Evolutionary conservation across 2,888 invertebrate genomes (phyloP).

Genomic region (Andricus quercusramuli): DNA sequence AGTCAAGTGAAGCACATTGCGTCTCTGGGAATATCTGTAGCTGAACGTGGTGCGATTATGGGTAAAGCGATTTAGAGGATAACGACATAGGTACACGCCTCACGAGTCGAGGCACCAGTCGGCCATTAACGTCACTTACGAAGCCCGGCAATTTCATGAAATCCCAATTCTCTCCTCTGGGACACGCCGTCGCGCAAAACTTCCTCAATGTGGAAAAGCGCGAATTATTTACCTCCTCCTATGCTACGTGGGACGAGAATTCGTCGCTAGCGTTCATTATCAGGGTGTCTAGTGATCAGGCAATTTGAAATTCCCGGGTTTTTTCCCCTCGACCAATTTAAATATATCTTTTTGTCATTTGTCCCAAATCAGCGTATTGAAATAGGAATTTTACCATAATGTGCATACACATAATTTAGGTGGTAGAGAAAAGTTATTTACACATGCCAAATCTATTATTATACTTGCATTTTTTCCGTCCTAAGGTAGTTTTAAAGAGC

Average conservation of each 20-base stretch:
- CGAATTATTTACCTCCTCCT: neutral
- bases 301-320: too few relatives aligned
- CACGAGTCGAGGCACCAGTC: constrained; percentile 38
- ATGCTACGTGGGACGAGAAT: neutral
- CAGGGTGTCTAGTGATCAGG: neutral
- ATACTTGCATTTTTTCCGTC: too few relatives aligned
- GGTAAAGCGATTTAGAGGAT: constrained; percentile 40
- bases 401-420: too few relatives aligned
- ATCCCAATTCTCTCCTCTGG: constrained; percentile 36
- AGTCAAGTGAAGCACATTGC: constrained; percentile 37
- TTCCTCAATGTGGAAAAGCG: constrained; percentile 11
- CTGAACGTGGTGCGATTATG: constrained; percentile 34
- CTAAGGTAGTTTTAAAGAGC: too few relatives aligned
- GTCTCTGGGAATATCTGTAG: constrained; percentile 37
- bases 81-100: constrained; percentile 37
- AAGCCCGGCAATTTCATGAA: constrained; percentile 37
- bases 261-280: neutral
- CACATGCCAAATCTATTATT: too few relatives aligned
- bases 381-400: too few relatives aligned
- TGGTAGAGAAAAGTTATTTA: too few relatives aligned
- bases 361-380: too few relatives aligned
- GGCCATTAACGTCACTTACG: constrained; percentile 37
- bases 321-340: too few relatives aligned
- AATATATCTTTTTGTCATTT: too few relatives aligned
- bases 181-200: constrained; percentile 29